Percentiles rank a stretch among this genome's conserved stretches.
Evolutionary conservation across 2,888 invertebrate species (phyloP).

Genomic region (Mactromeris polynyma): DNA sequence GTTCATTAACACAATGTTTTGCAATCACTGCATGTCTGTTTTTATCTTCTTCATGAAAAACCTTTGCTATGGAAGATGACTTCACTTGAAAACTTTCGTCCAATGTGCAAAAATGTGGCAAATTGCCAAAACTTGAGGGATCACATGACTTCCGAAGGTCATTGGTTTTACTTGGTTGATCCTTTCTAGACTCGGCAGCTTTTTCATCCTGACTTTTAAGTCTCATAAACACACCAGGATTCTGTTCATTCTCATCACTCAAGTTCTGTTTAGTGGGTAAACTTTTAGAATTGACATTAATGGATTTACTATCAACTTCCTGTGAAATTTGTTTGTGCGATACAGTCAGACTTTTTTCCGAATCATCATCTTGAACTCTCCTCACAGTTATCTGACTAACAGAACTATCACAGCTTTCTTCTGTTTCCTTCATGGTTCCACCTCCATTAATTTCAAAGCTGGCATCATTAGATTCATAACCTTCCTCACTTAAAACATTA

Average conservation of each 20-base stretch:
- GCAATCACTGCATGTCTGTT: neutral
- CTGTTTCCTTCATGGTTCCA: neutral
- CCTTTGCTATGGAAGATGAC: constrained; percentile 21
- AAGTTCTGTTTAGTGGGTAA: neutral
- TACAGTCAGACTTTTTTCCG: neutral
- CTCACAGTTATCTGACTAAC: neutral
- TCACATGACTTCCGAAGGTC: constrained; percentile 10
- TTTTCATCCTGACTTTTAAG: constrained; percentile 20
- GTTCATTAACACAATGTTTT: neutral
- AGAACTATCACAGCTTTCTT: neutral
- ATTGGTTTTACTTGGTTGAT: neutral
- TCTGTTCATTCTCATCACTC: neutral
- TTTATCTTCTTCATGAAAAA: constrained; percentile 22
- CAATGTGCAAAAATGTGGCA: constrained; percentile 33
- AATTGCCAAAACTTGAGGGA: constrained; percentile 31
- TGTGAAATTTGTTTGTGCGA: neutral
- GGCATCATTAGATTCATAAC: neutral
- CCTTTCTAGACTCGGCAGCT: neutral
- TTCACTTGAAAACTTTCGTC: constrained; percentile 21
- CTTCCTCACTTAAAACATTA: neutral
- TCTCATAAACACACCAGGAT: neutral
- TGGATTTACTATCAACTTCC: neutral
- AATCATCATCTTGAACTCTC: neutral
- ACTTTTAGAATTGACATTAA: neutral
- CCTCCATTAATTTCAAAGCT: neutral